A percentile compares a stretch with the other conserved stretches of the same genome.
Evolutionary conservation across 2,113 vertebrate genomes (phyloP).

Genomic region (Gymnocephalus cernua): DNA sequence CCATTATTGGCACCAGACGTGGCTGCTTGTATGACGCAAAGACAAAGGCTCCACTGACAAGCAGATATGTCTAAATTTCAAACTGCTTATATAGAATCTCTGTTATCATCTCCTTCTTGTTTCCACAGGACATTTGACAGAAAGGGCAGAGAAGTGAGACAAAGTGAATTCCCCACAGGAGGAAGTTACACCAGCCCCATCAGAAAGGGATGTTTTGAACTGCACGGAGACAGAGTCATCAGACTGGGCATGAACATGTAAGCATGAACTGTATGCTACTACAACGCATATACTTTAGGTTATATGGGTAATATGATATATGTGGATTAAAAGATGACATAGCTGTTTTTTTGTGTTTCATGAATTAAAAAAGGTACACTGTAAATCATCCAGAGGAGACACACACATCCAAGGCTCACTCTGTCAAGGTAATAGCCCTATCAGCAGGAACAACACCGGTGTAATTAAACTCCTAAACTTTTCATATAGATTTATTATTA

Average conservation of each 20-base stretch:
- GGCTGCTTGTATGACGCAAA: not conserved
- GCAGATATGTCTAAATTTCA: not conserved
- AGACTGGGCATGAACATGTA: constrained; percentile 94
- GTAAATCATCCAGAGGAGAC: constrained; percentile 86
- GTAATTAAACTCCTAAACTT: not conserved
- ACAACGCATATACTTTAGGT: not conserved
- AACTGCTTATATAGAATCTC: not conserved
- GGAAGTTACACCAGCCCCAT: constrained; percentile 85
- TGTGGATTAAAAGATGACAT: not conserved
- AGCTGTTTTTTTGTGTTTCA: constrained; percentile 11
- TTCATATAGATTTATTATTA: not conserved
- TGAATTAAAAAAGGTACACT: constrained; percentile 86
- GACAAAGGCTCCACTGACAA: not conserved
- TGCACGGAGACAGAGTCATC: constrained; percentile 91
- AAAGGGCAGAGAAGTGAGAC: constrained; percentile 87
- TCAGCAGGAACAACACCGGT: not conserved
- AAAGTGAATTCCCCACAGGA: constrained; percentile 83
- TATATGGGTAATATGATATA: too few species aligned
- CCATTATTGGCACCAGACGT: not conserved
- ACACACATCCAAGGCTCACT: constrained; percentile 78
- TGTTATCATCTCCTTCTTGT: constrained; percentile 26
- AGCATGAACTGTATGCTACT: constrained; percentile 40
- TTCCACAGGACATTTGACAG: constrained; percentile 86
- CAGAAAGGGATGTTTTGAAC: constrained; percentile 89
- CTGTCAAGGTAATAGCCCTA: constrained; percentile 84